Evolutionary conservation across 2,113 vertebrate species (phyloP).

Genomic region (Diglossa brunneiventris): DNA sequence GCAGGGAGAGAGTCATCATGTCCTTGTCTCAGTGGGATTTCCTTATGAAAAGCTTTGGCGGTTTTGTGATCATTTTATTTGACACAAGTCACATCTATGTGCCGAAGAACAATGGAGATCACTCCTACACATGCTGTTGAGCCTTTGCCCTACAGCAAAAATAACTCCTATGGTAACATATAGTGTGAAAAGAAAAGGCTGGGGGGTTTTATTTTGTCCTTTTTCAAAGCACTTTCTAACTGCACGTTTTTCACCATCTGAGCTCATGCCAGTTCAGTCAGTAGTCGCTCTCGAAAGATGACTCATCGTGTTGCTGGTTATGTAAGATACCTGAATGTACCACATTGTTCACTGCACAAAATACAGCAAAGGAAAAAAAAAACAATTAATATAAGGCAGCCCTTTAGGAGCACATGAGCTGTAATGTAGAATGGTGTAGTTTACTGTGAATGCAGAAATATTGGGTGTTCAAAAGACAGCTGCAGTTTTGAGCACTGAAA

Average conservation of each 20-base stretch:
- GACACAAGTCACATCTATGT: background rate
- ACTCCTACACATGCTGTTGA: accelerated
- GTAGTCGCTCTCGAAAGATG: background rate
- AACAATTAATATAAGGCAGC: background rate
- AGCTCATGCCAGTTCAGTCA: background rate
- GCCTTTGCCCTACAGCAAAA: background rate
- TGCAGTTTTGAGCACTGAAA: background rate
- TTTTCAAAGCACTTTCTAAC: background rate
- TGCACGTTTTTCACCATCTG: background rate
- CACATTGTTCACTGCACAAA: background rate
- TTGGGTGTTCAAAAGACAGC: background rate
- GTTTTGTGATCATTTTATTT: background rate
- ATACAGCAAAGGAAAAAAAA: background rate
- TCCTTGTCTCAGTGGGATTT: background rate
- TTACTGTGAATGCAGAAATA: background rate
- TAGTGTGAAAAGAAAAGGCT: background rate
- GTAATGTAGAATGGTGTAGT: background rate
- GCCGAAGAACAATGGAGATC: background rate
- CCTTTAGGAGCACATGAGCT: background rate
- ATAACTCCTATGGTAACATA: background rate
- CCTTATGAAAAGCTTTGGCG: background rate
- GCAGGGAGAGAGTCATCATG: accelerated
- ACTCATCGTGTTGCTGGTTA: background rate
- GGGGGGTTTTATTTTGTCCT: background rate
- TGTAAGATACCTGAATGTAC: background rate